Percentiles rank a stretch among this genome's conserved stretches.
Conservation (phyloP, 1,140 invertebrate species). For the Phthorimaea operculella region DNA sequence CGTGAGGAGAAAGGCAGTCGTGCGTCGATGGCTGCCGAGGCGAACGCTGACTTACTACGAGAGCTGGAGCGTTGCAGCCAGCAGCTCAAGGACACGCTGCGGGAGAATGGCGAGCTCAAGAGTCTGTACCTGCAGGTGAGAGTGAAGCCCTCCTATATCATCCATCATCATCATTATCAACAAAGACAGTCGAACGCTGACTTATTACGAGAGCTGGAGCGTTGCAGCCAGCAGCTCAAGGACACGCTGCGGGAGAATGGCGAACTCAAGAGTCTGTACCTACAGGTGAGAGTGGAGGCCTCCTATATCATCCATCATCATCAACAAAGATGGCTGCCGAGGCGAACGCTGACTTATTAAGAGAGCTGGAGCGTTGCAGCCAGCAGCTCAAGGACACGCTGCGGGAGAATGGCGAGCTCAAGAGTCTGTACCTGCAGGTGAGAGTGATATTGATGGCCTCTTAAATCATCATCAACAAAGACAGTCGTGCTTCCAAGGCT, state of each 20-base stretch:
- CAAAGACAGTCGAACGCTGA: constrained; percentile 50
- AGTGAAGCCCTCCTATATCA: too few relatives aligned
- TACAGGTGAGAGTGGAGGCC: constrained; percentile 52
- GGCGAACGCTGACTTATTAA: constrained; percentile 43
- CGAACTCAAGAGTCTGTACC: constrained; percentile 55
- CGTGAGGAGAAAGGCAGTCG: constrained; percentile 40
- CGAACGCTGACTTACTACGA: constrained; percentile 43
- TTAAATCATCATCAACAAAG: too few relatives aligned
- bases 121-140: constrained; percentile 56
- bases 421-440: constrained; percentile 57
- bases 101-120: constrained; percentile 55
- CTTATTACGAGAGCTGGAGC: constrained; percentile 47
- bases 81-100: constrained; percentile 47
- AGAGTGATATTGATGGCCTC: too few relatives aligned
- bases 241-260: constrained; percentile 49
- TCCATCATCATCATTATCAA: too few relatives aligned
- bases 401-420: constrained; percentile 53
- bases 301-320: too few relatives aligned
- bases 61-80: constrained; percentile 49
- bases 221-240: constrained; percentile 42
- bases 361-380: constrained; percentile 49
- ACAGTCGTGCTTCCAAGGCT: constrained; percentile 43
- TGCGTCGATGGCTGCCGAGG: constrained; percentile 45
- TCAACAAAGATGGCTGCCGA: too few relatives aligned
- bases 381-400: constrained; percentile 46